Evolutionary conservation across 2,113 vertebrate species (phyloP).

Genomic region (Muntiacus reevesi): DNA sequence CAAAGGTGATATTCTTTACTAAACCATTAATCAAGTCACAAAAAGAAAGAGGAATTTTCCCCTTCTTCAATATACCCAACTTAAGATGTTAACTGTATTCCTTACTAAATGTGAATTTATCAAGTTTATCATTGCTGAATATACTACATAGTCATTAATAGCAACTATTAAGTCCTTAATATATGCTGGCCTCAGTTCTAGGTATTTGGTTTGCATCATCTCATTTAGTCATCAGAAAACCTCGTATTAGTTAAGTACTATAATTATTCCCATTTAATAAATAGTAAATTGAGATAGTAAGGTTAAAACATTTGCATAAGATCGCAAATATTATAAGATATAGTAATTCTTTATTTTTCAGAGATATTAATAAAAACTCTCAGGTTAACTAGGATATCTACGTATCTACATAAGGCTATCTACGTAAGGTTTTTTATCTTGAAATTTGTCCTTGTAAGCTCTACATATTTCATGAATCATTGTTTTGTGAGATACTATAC

Average conservation of each 20-base stretch:
- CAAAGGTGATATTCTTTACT: neutral
- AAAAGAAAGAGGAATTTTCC: neutral
- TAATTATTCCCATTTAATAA: neutral
- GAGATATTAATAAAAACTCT: neutral
- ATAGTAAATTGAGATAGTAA: neutral
- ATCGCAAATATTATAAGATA: neutral
- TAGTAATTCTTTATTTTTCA: neutral
- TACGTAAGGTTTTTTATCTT: neutral
- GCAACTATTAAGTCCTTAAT: neutral
- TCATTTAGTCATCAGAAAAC: conserved; percentile 1
- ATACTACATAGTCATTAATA: neutral
- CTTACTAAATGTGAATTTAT: neutral
- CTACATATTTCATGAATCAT: neutral
- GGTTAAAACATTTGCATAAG: neutral
- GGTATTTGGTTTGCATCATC: neutral
- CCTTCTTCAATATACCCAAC: neutral
- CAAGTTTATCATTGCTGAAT: neutral
- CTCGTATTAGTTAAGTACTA: neutral
- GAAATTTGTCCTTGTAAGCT: neutral
- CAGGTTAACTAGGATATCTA: neutral
- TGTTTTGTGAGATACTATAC: neutral
- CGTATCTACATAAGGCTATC: neutral
- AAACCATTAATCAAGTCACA: neutral
- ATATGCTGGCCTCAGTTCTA: neutral
- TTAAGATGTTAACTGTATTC: neutral